phyloP scores from a whole-genome alignment of 2,797 vertebrate species.

The Brotula barbata region DNA sequence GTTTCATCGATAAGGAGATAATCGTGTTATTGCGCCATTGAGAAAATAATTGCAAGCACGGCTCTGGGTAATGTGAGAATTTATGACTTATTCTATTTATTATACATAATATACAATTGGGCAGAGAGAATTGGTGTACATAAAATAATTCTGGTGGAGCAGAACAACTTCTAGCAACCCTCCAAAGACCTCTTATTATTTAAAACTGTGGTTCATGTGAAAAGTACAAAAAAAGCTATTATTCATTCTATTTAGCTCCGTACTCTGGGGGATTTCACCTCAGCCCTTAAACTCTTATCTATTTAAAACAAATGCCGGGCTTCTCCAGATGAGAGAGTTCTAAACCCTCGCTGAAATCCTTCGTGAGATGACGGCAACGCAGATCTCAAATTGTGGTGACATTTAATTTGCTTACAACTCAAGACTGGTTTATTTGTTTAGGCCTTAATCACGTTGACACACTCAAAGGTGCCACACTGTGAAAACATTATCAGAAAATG shows the following conservation, averaged over 20 bases:
- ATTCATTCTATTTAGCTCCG: constrained; percentile 37
- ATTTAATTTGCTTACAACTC: constrained; percentile 50
- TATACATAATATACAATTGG: too few relatives aligned
- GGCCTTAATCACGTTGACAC: constrained; percentile 27
- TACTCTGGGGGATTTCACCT: constrained; percentile 38
- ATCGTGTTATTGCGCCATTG: too few relatives aligned
- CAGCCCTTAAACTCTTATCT: constrained; percentile 50
- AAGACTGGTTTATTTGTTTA: constrained; percentile 34
- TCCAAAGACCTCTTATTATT: neutral
- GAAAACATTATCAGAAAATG: constrained; percentile 18
- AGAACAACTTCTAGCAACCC: neutral
- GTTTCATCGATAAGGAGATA: too few relatives aligned
- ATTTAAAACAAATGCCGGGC: constrained; percentile 55
- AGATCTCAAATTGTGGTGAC: constrained; percentile 56
- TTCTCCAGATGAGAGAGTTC: constrained; percentile 39
- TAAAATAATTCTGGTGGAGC: neutral
- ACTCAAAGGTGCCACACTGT: constrained; percentile 25
- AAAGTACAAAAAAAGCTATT: constrained; percentile 17
- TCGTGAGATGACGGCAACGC: constrained; percentile 40
- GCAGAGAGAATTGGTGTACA: too few relatives aligned
- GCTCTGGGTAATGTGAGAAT: too few relatives aligned
- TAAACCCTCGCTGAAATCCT: constrained; percentile 29
- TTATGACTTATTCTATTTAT: too few relatives aligned
- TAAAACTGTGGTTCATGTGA: constrained; percentile 6
- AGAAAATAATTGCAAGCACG: too few relatives aligned